Percentiles rank a stretch among this genome's conserved stretches.
phyloP scores from a whole-genome alignment of 2,888 invertebrate genomes.

The Tanypteryx hageni region DNA sequence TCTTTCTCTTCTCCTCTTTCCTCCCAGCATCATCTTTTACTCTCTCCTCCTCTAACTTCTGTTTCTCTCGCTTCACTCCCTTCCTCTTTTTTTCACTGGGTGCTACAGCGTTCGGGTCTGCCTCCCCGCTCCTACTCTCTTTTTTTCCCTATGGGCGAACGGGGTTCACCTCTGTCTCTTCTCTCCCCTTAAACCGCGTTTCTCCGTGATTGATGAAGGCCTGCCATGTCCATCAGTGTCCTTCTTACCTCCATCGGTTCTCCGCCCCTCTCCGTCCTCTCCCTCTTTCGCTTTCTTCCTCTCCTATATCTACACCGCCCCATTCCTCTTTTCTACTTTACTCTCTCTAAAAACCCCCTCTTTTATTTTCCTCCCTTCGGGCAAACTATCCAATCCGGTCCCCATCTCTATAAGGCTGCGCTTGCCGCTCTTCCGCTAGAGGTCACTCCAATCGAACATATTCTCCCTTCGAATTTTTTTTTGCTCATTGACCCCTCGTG shows the following conservation, averaged over 20 bases:
- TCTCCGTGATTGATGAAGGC: constrained; percentile 63
- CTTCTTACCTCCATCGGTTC: constrained; percentile 48
- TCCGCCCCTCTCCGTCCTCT: neutral
- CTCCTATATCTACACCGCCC: neutral
- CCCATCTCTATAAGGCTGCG: constrained; percentile 4
- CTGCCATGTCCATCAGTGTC: constrained; percentile 63
- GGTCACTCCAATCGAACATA: constrained; percentile 47
- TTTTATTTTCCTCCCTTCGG: constrained; percentile 34
- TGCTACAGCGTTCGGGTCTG: neutral
- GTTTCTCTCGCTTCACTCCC: neutral
- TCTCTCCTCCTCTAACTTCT: neutral
- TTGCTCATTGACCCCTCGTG: constrained; percentile 21
- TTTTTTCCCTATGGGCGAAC: neutral
- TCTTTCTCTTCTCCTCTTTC: neutral
- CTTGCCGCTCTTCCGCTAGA: constrained; percentile 50
- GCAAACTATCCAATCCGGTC: constrained; percentile 56
- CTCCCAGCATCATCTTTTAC: neutral
- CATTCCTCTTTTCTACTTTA: neutral
- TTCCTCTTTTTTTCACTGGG: neutral
- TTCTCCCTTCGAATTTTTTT: constrained; percentile 22
- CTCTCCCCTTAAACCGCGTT: neutral
- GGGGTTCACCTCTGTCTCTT: neutral
- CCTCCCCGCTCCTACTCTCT: neutral
- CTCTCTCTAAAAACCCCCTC: neutral
- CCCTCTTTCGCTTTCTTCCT: neutral